Evolutionary conservation across 2,888 invertebrate genomes (phyloP).

Genomic region (Aphrophora alni): DNA sequence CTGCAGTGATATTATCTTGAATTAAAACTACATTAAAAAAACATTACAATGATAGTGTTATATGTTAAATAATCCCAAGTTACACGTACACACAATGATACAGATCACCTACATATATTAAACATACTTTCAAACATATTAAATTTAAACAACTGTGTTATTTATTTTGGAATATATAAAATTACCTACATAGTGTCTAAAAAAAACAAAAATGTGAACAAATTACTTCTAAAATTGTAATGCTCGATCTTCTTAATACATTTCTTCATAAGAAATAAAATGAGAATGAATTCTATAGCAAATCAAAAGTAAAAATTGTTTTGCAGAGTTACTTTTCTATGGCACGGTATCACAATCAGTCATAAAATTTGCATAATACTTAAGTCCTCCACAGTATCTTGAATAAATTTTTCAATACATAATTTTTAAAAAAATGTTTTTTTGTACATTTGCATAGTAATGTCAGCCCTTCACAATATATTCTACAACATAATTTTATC

Average conservation of each 20-base stretch:
- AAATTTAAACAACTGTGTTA: too few relatives aligned
- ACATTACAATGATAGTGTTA: not conserved
- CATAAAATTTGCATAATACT: not conserved
- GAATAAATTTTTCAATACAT: too few relatives aligned
- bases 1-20: too few relatives aligned
- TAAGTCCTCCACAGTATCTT: too few relatives aligned
- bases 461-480: too few relatives aligned
- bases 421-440: too few relatives aligned
- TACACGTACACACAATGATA: not conserved
- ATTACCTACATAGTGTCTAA: not conserved
- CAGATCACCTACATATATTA: too few relatives aligned
- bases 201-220: not conserved
- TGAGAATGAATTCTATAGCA: too few relatives aligned
- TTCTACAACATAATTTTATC: too few relatives aligned
- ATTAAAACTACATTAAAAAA: not conserved
- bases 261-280: not conserved
- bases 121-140: too few relatives aligned
- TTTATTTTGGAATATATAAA: too few relatives aligned
- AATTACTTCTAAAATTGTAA: not conserved
- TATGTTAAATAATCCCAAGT: not conserved
- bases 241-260: not conserved
- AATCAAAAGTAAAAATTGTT: not conserved
- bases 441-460: too few relatives aligned
- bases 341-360: not conserved
- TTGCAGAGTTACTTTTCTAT: not conserved